A percentile compares a stretch with the other conserved stretches of the same genome.
phyloP scores from a whole-genome alignment of 2,113 vertebrate species.

The Chelonoidis abingdonii region DNA sequence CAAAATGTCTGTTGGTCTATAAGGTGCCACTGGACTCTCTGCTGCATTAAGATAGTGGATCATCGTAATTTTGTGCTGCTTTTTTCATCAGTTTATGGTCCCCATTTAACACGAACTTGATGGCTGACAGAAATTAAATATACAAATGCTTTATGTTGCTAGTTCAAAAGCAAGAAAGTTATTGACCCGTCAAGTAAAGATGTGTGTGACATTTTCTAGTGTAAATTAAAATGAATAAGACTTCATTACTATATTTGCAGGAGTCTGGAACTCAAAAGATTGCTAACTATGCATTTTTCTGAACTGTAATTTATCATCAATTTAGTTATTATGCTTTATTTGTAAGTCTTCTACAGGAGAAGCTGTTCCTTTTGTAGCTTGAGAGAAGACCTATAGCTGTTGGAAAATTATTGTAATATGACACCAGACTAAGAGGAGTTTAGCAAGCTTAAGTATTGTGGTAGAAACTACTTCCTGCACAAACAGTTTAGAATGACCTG shows the following conservation, averaged over 20 bases:
- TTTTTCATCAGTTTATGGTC: not conserved
- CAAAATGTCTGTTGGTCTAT: no score
- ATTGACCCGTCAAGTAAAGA: not conserved
- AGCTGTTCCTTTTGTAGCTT: slow-evolving; percentile 61
- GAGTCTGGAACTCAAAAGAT: not conserved
- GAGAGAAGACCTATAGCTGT: slow-evolving; percentile 35
- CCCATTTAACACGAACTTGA: not conserved
- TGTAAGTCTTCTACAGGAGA: not conserved
- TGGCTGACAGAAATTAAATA: not conserved
- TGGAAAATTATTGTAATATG: slow-evolving; percentile 78
- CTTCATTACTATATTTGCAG: not conserved
- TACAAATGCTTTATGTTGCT: not conserved
- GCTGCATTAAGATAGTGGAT: not conserved
- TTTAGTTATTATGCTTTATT: slow-evolving; percentile 14
- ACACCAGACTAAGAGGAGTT: slow-evolving; percentile 75
- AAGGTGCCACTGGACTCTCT: no score
- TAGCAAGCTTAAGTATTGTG: slow-evolving; percentile 73
- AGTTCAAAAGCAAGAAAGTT: not conserved
- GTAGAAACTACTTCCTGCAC: slow-evolving; percentile 81
- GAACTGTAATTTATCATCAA: not conserved
- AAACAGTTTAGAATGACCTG: slow-evolving; percentile 81
- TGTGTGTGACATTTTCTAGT: not conserved
- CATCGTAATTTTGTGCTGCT: not conserved
- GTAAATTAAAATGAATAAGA: not conserved
- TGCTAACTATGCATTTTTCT: not conserved